These are phyloP conservation scores for Acleris sparsana DNA, from an alignment of 2,888 invertebrate genomes.

Conservation along the genomic window DNA sequence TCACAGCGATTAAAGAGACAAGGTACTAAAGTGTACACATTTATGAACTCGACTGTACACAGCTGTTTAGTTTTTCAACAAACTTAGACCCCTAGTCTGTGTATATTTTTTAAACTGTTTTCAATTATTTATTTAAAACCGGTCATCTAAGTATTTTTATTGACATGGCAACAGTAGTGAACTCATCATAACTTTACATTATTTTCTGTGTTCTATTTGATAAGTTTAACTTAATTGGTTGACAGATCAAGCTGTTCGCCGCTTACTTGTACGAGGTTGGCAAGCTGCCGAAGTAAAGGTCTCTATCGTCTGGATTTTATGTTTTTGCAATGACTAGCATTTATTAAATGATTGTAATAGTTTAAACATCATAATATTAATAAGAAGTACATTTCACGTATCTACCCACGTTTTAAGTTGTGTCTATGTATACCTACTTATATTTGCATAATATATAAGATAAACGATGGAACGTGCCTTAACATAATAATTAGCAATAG, in stretches of 20 bases:
- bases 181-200: background rate
- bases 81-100: too few relatives aligned
- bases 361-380: background rate
- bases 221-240: slow-evolving; percentile 52
- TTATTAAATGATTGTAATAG: background rate
- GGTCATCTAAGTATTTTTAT: too few relatives aligned
- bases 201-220: slow-evolving; percentile 1
- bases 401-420: background rate
- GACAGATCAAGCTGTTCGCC: slow-evolving; percentile 95
- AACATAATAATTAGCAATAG: slow-evolving; percentile 15
- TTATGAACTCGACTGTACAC: too few relatives aligned
- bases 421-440: background rate
- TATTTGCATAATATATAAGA: slow-evolving; percentile 5
- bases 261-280: slow-evolving; percentile 94
- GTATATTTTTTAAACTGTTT: too few relatives aligned
- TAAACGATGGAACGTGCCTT: slow-evolving; percentile 28
- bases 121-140: too few relatives aligned
- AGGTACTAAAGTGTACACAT: too few relatives aligned
- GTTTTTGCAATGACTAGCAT: too few relatives aligned
- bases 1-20: too few relatives aligned
- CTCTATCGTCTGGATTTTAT: background rate
- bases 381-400: slow-evolving; percentile 25
- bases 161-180: too few relatives aligned
- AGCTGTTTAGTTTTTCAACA: too few relatives aligned
- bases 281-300: slow-evolving; percentile 70